phyloP scores from a whole-genome alignment of 1,140 invertebrate genomes.

The fruit fly (Drosophila melanogaster) region DNA sequence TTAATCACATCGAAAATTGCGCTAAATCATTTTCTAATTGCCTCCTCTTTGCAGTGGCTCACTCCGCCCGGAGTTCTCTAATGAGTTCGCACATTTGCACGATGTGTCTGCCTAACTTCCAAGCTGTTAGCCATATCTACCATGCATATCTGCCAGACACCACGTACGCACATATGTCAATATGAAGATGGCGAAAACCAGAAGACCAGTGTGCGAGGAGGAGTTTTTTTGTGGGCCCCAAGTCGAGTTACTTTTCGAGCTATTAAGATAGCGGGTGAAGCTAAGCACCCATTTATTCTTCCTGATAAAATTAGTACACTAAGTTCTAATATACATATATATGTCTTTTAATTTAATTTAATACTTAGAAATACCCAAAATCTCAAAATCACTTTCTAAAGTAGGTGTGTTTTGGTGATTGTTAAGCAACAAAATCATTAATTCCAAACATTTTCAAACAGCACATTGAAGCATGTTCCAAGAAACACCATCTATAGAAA shows the following conservation, averaged over 20 bases:
- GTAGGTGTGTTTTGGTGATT: too few relatives aligned
- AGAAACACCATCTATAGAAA: neutral
- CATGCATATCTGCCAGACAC: constrained; percentile 35
- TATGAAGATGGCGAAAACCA: constrained; percentile 11
- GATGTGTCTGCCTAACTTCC: constrained; percentile 48
- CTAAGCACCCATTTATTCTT: neutral
- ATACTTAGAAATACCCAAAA: too few relatives aligned
- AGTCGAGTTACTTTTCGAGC: constrained; percentile 19
- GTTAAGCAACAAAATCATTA: too few relatives aligned
- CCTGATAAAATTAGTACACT: too few relatives aligned
- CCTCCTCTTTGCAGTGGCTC: constrained; percentile 32
- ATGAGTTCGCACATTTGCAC: constrained; percentile 70
- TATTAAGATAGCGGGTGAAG: constrained; percentile 18
- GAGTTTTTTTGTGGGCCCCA: constrained; percentile 23
- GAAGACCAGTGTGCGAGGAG: neutral
- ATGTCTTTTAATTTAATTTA: too few relatives aligned
- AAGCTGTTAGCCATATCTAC: constrained; percentile 37
- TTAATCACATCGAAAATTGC: constrained; percentile 72
- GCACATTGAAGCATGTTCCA: too few relatives aligned
- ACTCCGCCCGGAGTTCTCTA: constrained; percentile 27
- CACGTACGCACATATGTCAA: constrained; percentile 50
- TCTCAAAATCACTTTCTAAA: too few relatives aligned
- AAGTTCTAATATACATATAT: too few relatives aligned
- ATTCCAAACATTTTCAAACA: too few relatives aligned
- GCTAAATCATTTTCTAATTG: constrained; percentile 77